Percentiles rank a stretch among this genome's conserved stretches.
Conservation (phyloP, 2,797 vertebrate species). For the Parambassis ranga region DNA sequence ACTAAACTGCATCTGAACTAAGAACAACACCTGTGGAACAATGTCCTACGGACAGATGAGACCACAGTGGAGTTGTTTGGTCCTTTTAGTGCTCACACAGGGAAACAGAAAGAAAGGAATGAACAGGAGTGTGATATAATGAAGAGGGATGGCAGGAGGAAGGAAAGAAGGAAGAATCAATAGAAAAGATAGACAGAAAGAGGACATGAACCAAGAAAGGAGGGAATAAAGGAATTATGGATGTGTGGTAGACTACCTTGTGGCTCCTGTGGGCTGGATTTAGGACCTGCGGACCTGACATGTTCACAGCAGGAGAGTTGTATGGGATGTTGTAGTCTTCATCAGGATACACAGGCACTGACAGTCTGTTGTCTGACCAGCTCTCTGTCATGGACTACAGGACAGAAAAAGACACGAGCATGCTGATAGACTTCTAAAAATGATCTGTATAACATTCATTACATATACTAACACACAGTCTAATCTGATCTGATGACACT, state of each 20-base stretch:
- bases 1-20: too few species aligned
- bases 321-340: constrained; percentile 70
- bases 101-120: too few species aligned
- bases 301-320: constrained; percentile 65
- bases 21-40: too few species aligned
- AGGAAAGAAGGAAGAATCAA: neutral
- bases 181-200: neutral
- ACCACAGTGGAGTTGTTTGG: too few species aligned
- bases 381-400: constrained; percentile 47
- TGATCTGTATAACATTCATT: too few species aligned
- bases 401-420: neutral
- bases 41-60: too few species aligned
- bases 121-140: too few species aligned
- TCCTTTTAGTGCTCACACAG: too few species aligned
- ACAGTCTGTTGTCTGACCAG: constrained; percentile 71
- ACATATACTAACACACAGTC: too few species aligned
- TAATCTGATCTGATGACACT: too few species aligned
- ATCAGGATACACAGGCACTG: constrained; percentile 52
- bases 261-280: constrained; percentile 79
- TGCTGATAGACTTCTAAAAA: too few species aligned
- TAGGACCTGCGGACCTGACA: constrained; percentile 61
- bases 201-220: neutral
- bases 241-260: constrained; percentile 60
- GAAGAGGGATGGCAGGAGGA: neutral
- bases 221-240: neutral